Percentiles rank a stretch among this genome's conserved stretches.
Conservation (phyloP, 2,797 vertebrate genomes). For the Sciurus vulgaris region DNA sequence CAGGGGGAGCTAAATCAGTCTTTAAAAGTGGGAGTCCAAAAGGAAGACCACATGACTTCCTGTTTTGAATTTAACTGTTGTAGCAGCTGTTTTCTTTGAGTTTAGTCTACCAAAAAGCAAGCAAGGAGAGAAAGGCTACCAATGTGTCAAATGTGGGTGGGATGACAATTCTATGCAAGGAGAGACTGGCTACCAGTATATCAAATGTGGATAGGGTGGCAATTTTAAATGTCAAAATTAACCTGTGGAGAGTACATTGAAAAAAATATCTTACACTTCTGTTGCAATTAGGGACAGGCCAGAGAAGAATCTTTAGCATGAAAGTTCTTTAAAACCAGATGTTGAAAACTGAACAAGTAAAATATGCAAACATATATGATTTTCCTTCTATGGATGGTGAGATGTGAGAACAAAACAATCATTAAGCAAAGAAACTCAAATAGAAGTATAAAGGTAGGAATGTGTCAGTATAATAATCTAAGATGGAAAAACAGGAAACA, state of each 20-base stretch:
- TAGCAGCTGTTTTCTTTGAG: conserved; percentile 70
- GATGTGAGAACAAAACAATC: conserved; percentile 38
- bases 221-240: conserved; percentile 53
- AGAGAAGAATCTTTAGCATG: background rate
- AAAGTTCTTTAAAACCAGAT: conserved; percentile 42
- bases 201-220: background rate
- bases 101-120: conserved; percentile 55
- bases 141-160: conserved; percentile 17
- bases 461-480: conserved; percentile 19
- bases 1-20: conserved; percentile 77
- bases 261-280: background rate
- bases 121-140: background rate
- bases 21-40: conserved; percentile 60
- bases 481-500: conserved; percentile 41
- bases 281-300: conserved; percentile 44
- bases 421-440: conserved; percentile 9
- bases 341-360: conserved; percentile 62
- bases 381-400: conserved; percentile 7
- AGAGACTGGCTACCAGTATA: background rate
- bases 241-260: conserved; percentile 26
- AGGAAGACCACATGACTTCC: conserved; percentile 80
- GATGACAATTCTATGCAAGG: background rate
- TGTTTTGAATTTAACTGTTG: conserved; percentile 81
- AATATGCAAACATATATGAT: background rate
- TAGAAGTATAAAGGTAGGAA: conserved; percentile 44